Evolutionary conservation across 2,888 invertebrate genomes (phyloP).

Genomic region (Agelastica alni): DNA sequence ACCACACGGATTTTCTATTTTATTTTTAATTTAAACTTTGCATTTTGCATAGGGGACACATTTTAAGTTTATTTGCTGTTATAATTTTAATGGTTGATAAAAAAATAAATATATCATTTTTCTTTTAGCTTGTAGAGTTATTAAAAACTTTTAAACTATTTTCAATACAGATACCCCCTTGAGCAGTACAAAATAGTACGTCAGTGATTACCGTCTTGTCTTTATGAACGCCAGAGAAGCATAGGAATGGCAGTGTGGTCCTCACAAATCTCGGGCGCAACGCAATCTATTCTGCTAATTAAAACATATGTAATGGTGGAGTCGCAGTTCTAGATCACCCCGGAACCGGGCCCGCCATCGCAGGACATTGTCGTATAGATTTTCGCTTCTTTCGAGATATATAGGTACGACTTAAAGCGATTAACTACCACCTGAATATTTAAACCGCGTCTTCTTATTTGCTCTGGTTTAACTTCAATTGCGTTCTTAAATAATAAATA

Average conservation of each 20-base stretch:
- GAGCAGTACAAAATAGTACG: no score
- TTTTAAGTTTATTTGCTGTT: no score
- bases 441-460: not conserved
- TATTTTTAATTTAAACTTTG: no score
- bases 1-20: no score
- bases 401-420: not conserved
- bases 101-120: no score
- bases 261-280: slow-evolving; percentile 53
- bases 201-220: slow-evolving; percentile 24
- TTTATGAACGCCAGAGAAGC: slow-evolving; percentile 37
- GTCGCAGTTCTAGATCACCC: slow-evolving; percentile 40
- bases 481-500: not conserved
- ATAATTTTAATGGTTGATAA: no score
- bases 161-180: slow-evolving; percentile 12
- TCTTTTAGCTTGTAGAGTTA: no score
- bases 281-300: slow-evolving; percentile 56
- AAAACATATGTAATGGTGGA: slow-evolving; percentile 56
- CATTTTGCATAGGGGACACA: no score
- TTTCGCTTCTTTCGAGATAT: slow-evolving; percentile 30
- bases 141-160: no score
- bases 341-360: slow-evolving; percentile 11
- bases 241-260: slow-evolving; percentile 35
- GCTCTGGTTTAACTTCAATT: not conserved
- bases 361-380: slow-evolving; percentile 44
- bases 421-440: slow-evolving; percentile 5